These are phyloP conservation scores for Larimichthys crocea DNA, from an alignment of 2,113 vertebrate species.

Conservation along the genomic window DNA sequence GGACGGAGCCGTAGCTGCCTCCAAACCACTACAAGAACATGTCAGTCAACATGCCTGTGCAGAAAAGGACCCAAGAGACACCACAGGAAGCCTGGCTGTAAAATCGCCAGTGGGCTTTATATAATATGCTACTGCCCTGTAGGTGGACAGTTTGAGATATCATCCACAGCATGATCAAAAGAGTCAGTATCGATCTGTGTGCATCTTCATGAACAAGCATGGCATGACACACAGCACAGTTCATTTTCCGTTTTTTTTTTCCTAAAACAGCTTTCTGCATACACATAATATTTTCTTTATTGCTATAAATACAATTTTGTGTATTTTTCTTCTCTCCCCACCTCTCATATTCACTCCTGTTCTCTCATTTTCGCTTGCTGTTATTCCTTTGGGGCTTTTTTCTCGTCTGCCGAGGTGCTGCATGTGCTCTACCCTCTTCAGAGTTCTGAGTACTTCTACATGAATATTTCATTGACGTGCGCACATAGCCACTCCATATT, in stretches of 20 bases:
- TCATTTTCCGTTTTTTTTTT: background rate
- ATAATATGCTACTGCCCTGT: background rate
- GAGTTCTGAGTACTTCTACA: conserved; percentile 71
- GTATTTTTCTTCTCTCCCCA: conserved; percentile 4
- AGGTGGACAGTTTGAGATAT: conserved; percentile 7
- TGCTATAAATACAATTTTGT: conserved; percentile 59
- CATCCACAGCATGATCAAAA: conserved; percentile 11
- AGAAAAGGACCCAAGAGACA: background rate
- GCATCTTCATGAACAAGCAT: background rate
- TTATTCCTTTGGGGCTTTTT: conserved; percentile 55
- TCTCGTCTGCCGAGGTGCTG: conserved; percentile 61
- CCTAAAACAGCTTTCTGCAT: conserved; percentile 31
- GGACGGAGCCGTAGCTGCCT: background rate
- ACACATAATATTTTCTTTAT: conserved; percentile 29
- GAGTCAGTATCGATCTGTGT: conserved; percentile 11
- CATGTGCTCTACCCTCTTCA: conserved; percentile 69
- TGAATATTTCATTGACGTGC: conserved; percentile 77
- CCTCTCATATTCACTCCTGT: conserved; percentile 31
- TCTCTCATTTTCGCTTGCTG: conserved; percentile 40
- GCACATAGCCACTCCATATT: conserved; percentile 52
- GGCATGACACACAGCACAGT: conserved; percentile 3
- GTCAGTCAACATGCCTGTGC: conserved; percentile 13
- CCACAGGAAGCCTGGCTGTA: conserved; percentile 3
- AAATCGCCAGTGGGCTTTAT: background rate
- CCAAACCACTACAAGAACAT: conserved; percentile 36